A percentile compares a stretch with the other conserved stretches of the same genome.
These are phyloP conservation scores for Hylia prasina DNA, from an alignment of 2,113 vertebrate species.

Conservation along the genomic window DNA sequence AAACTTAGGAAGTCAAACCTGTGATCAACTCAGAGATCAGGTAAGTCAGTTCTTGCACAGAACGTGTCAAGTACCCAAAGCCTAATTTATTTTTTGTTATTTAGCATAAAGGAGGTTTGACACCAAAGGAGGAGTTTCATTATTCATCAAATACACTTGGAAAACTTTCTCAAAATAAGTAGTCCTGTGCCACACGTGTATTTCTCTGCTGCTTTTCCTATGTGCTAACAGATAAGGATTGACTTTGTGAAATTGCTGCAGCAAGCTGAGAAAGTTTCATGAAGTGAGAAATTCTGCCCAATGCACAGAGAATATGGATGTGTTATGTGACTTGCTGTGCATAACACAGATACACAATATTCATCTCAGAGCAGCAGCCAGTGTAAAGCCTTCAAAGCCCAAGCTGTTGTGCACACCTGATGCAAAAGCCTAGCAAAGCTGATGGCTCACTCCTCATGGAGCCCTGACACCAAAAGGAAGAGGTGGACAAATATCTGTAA, in stretches of 20 bases:
- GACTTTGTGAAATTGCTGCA: conserved; percentile 20
- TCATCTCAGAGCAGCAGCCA: background rate
- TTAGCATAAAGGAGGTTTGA: background rate
- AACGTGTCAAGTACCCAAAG: background rate
- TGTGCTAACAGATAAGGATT: background rate
- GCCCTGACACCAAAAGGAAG: background rate
- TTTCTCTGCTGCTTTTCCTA: background rate
- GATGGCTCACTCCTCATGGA: background rate
- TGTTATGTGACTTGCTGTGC: background rate
- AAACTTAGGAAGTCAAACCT: background rate
- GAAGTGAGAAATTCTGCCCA: conserved; percentile 10
- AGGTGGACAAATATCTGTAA: background rate
- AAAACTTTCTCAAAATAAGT: background rate
- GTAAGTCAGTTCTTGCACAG: background rate
- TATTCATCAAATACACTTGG: background rate
- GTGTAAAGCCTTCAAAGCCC: background rate
- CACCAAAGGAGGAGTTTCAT: background rate
- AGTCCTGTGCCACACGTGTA: fast-evolving
- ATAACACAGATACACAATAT: background rate
- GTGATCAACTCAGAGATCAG: background rate
- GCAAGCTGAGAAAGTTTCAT: conserved; percentile 7
- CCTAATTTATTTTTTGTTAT: background rate
- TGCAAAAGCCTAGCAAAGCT: background rate
- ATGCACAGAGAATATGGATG: conserved; percentile 20
- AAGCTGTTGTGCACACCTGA: background rate